Evolutionary conservation across 2,797 vertebrate genomes (phyloP).

Genomic region (Gouania willdenowi): DNA sequence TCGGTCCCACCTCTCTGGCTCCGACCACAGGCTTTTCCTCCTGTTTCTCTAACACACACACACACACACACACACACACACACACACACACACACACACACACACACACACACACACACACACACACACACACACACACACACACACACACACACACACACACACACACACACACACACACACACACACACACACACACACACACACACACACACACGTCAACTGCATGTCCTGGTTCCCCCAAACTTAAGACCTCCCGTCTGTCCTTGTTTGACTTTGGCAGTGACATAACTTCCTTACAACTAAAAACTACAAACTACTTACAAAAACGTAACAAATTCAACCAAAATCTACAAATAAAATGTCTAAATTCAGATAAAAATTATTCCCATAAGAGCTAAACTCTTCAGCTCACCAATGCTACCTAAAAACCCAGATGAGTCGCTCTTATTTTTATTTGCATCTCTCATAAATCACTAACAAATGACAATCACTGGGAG

Average conservation of each 20-base stretch:
- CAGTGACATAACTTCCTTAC: not conserved
- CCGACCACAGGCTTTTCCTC: slow-evolving; percentile 27
- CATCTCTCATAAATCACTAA: no score
- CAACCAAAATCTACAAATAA: no score
- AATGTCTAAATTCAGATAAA: no score
- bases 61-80: slow-evolving; percentile 13
- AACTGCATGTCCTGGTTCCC: slow-evolving; percentile 16
- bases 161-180: slow-evolving; percentile 19
- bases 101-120: slow-evolving; percentile 13
- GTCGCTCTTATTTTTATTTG: no score
- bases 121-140: slow-evolving; percentile 19
- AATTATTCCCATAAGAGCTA: no score
- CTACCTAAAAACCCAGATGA: no score
- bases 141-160: slow-evolving; percentile 13
- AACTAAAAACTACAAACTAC: no score
- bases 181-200: slow-evolving; percentile 13
- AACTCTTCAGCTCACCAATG: no score
- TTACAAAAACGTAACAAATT: no score
- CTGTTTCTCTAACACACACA: slow-evolving; percentile 14
- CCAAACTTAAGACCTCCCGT: not conserved
- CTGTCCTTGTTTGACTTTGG: not conserved
- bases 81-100: slow-evolving; percentile 19
- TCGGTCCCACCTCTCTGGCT: slow-evolving; percentile 31
- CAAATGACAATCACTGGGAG: slow-evolving; percentile 5
- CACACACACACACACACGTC: slow-evolving; percentile 15